Conservation (phyloP, 2,113 vertebrate genomes). For the Ophiodon elongatus region DNA sequence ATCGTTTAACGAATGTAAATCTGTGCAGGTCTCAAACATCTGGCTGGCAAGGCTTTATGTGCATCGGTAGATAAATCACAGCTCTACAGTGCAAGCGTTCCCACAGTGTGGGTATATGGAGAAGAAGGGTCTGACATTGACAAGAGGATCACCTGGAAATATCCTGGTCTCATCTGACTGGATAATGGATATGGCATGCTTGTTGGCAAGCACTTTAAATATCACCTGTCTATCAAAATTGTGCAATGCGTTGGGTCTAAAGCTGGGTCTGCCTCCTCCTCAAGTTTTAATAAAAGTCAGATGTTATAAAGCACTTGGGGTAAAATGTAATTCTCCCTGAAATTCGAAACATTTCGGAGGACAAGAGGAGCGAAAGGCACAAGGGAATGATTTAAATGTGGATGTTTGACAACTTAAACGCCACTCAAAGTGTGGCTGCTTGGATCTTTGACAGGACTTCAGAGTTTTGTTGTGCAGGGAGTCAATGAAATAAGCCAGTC, state of each 20-base stretch:
- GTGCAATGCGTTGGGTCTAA: not conserved
- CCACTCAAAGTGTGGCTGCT: not conserved
- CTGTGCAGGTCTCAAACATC: not conserved
- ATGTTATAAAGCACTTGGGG: not conserved
- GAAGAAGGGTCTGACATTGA: not conserved
- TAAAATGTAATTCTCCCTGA: not conserved
- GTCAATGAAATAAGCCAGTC: not conserved
- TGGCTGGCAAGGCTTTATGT: not conserved
- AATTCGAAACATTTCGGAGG: not conserved
- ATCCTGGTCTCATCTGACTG: not conserved
- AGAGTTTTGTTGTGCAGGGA: not conserved
- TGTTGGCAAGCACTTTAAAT: not conserved
- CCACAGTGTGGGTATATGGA: not conserved
- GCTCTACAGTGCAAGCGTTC: not conserved
- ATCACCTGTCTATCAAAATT: not conserved
- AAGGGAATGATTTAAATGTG: not conserved
- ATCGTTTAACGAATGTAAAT: not conserved
- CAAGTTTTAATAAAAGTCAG: constrained; percentile 8
- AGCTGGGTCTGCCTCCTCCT: not conserved
- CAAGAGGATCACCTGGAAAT: not conserved
- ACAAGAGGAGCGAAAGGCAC: not conserved
- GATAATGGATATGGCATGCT: not conserved
- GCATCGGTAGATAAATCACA: not conserved
- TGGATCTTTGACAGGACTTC: not conserved
- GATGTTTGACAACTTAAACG: constrained; percentile 6